phyloP scores from a whole-genome alignment of 2,113 vertebrate species.

The Sakesphorus luctuosus region DNA sequence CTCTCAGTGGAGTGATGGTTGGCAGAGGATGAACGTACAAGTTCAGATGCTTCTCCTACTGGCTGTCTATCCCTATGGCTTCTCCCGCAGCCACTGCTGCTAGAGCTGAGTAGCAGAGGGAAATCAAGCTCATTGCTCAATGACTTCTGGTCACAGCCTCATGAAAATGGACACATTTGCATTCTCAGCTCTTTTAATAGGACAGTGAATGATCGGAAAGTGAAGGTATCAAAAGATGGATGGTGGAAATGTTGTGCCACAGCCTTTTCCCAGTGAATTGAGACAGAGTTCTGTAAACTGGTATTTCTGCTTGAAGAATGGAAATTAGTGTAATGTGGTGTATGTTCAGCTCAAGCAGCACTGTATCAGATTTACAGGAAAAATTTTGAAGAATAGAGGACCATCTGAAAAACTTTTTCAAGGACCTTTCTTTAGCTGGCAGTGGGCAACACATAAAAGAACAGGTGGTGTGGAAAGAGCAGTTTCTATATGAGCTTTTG shows the following conservation, averaged over 20 bases:
- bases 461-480: background rate
- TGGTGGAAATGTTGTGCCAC: background rate
- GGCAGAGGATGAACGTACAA: background rate
- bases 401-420: background rate
- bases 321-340: background rate
- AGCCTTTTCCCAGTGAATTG: background rate
- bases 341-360: background rate
- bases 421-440: background rate
- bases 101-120: background rate
- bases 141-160: background rate
- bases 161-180: background rate
- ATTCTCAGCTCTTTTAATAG: background rate
- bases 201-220: background rate
- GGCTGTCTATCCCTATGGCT: background rate
- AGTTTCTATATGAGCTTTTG: background rate
- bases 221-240: background rate
- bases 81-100: background rate
- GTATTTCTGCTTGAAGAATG: background rate
- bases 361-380: background rate
- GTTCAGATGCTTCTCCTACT: background rate
- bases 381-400: background rate
- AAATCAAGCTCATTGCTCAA: background rate
- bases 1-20: background rate
- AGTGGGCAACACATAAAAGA: background rate
- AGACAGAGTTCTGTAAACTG: fast-evolving